These are phyloP conservation scores for Emydocephalus ijimae DNA, from an alignment of 2,113 vertebrate genomes.

Conservation along the genomic window DNA sequence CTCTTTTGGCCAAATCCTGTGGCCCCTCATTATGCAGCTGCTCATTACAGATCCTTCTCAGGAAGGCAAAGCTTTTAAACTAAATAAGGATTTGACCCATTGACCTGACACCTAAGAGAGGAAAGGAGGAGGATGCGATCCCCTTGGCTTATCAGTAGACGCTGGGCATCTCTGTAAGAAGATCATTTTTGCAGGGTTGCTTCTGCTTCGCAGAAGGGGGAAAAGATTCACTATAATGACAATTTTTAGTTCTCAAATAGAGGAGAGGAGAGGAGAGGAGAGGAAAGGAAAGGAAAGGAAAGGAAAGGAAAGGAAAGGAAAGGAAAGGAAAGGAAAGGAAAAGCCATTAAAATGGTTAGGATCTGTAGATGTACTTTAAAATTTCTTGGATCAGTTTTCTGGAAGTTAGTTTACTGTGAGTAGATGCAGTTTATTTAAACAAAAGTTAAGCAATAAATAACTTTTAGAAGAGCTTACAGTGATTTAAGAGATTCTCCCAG, in stretches of 20 bases:
- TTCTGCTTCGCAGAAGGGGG: not conserved
- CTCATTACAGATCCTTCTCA: not conserved
- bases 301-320: not conserved
- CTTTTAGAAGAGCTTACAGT: not conserved
- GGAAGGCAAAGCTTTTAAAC: slow-evolving; percentile 36
- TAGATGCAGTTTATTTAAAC: not conserved
- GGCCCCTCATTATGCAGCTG: not conserved
- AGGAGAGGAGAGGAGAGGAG: not conserved
- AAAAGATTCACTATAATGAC: slow-evolving; percentile 17
- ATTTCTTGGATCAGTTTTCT: not conserved
- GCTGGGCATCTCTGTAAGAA: slow-evolving; percentile 36
- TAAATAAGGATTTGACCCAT: slow-evolving; percentile 35
- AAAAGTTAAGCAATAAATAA: not conserved
- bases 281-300: no score
- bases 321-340: not conserved
- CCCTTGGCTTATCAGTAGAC: slow-evolving; percentile 34
- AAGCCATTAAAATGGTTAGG: not conserved
- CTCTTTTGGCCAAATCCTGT: not conserved
- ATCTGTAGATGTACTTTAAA: not conserved
- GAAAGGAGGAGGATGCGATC: slow-evolving; percentile 22
- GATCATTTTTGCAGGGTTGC: slow-evolving; percentile 16
- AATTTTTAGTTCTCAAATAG: slow-evolving; percentile 9
- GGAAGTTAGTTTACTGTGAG: not conserved
- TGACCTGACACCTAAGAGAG: slow-evolving; percentile 33
- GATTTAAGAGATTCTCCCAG: not conserved